A percentile compares a stretch with the other conserved stretches of the same genome.
Evolutionary conservation across 2,113 vertebrate species (phyloP).

Genomic region (Centropristis striata): DNA sequence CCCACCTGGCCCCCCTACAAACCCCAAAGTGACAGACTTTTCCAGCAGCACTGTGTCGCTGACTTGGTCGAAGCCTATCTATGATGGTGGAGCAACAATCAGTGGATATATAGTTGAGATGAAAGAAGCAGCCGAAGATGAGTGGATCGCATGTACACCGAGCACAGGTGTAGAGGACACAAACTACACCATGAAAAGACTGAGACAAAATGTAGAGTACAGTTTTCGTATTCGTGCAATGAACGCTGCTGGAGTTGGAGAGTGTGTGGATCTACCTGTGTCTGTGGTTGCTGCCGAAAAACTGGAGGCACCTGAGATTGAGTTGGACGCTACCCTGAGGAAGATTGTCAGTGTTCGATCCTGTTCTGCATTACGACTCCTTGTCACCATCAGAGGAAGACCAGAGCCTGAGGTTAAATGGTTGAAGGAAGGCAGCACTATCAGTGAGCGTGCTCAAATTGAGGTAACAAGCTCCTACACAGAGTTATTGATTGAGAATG

Average conservation of each 20-base stretch:
- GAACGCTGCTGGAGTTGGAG: slow-evolving; percentile 94
- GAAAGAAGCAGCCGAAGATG: slow-evolving; percentile 90
- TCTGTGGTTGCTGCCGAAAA: slow-evolving; percentile 91
- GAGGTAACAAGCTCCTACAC: slow-evolving; percentile 94
- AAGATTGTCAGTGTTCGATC: slow-evolving; percentile 94
- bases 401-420: slow-evolving; percentile 98
- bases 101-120: slow-evolving; percentile 93
- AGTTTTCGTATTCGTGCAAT: slow-evolving; percentile 94
- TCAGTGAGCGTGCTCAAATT: slow-evolving; percentile 92
- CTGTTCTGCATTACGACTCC: slow-evolving; percentile 91
- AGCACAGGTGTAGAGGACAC: slow-evolving; percentile 90
- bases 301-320: slow-evolving; percentile 94
- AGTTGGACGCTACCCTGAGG: slow-evolving; percentile 93
- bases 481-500: slow-evolving; percentile 95
- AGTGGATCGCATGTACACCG: slow-evolving; percentile 93
- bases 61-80: slow-evolving; percentile 95
- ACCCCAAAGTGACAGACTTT: slow-evolving; percentile 94
- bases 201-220: slow-evolving; percentile 95
- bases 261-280: slow-evolving; percentile 89
- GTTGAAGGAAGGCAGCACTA: slow-evolving; percentile 91
- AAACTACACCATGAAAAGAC: slow-evolving; percentile 91
- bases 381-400: slow-evolving; percentile 94
- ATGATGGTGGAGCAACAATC: slow-evolving; percentile 93
- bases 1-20: slow-evolving; percentile 94
- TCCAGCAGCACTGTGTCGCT: slow-evolving; percentile 93